A percentile compares a stretch with the other conserved stretches of the same genome.
phyloP scores from a whole-genome alignment of 2,113 vertebrate genomes.

The Crotalus horridus region DNA sequence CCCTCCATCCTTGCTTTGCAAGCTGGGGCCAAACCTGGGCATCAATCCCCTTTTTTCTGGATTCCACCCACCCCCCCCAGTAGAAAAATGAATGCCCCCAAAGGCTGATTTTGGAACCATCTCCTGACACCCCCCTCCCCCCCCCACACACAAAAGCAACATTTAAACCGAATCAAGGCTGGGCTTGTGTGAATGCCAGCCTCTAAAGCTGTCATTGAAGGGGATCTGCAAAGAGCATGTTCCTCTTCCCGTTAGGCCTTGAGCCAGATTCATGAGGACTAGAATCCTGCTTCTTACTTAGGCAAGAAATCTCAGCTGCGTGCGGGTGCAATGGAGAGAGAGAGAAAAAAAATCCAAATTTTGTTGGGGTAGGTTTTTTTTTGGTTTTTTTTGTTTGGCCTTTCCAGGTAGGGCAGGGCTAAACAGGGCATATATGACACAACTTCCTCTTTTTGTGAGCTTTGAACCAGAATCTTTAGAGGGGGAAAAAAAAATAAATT shows the following conservation, averaged over 20 bases:
- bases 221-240: not conserved
- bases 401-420: not conserved
- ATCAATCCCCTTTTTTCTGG: too few relatives aligned
- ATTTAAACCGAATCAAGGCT: not conserved
- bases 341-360: too few relatives aligned
- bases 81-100: not conserved
- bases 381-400: not conserved
- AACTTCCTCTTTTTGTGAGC: not conserved
- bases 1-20: not conserved
- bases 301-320: too few relatives aligned
- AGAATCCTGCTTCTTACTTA: not conserved
- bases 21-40: too few relatives aligned
- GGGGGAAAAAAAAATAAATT: rapidly evolving
- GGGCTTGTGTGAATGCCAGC: not conserved
- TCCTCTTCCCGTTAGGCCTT: not conserved
- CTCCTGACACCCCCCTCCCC: too few relatives aligned
- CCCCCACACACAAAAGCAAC: too few relatives aligned
- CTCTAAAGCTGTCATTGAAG: not conserved
- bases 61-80: too few relatives aligned
- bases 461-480: not conserved
- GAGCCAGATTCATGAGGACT: not conserved
- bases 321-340: too few relatives aligned
- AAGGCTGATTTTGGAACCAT: too few relatives aligned
- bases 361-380: too few relatives aligned
- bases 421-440: not conserved